Percentiles rank a stretch among this genome's conserved stretches.
These are phyloP conservation scores for Tragelaphus imberbis DNA, from an alignment of 2,113 vertebrate species.

Conservation along the genomic window DNA sequence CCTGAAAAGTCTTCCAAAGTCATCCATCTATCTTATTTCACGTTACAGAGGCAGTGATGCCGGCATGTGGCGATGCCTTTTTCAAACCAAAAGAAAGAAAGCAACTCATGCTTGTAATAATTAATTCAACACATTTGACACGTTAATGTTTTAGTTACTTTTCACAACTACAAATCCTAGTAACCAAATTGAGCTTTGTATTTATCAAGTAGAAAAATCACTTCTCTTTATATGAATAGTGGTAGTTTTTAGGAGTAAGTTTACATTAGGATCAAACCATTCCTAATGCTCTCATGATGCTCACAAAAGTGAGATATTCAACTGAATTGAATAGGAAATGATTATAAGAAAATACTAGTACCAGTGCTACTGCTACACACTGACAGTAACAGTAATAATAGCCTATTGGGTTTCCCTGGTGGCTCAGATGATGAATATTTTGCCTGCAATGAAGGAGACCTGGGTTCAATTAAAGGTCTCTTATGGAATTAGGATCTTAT, in stretches of 20 bases:
- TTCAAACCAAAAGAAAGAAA: background rate
- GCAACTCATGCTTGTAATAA: background rate
- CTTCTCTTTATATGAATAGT: background rate
- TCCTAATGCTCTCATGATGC: background rate
- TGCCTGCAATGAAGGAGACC: background rate
- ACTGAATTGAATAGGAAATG: background rate
- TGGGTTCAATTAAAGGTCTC: background rate
- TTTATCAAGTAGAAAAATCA: background rate
- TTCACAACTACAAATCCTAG: background rate
- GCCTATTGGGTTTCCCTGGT: background rate
- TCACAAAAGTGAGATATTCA: background rate
- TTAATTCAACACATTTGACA: fast-evolving
- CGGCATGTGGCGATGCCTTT: background rate
- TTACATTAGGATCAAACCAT: background rate
- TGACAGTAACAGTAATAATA: background rate
- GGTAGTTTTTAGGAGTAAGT: background rate
- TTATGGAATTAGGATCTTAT: no score
- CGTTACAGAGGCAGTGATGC: background rate
- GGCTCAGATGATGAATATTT: background rate
- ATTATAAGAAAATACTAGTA: background rate
- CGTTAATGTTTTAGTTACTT: background rate
- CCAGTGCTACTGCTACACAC: no score
- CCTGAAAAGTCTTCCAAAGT: background rate
- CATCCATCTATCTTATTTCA: background rate
- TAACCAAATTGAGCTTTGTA: background rate